Base-by-base conservation (phyloP, 2,113 vertebrate genomes). In the Eulacestoma nigropectus region DNA sequence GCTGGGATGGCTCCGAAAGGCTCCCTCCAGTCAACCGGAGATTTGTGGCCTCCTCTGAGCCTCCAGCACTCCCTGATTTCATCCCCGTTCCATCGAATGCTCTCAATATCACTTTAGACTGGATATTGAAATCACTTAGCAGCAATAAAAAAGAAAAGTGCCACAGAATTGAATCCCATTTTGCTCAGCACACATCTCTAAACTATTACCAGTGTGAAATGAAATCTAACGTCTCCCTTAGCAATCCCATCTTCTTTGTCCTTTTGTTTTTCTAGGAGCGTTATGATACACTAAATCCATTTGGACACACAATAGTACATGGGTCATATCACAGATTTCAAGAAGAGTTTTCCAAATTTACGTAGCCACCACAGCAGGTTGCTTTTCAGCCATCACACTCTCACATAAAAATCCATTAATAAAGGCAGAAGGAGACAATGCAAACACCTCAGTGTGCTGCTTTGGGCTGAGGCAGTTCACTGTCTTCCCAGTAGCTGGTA, bases 141-240 rank as follows among this genome's bases (percentile, higher is more conserved):
- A 77, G 95, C 88, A 94, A 94, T 96, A 96, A 96, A 93, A 91
- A 65, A 94, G 84, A 93, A 37, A 68, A 92, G 85, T 46, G 79
- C 76, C 72, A 33, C 83, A 95, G 87, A 96, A 94, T 67, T 94
- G 81, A 95, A 96, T 94, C 87, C 55, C 82, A 63, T 92, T 96
- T 96, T 88, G 72, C 85, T 92, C 92, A 52, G 87, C 73, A 89
- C 90, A 87, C 76, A 67, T 74, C 79, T 93, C 90, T 88, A 68
- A 95, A 95, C 86, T 87, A 93, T 92, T 95, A 96, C 87, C 95
- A 94, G 60, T 74, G 93, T 95, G 90, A 97, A 96, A 96, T 94
- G 93, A 94, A 93, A 96, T 96, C 82, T 95, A 95, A 95, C 86
- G 68, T 74, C 92, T 96, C 90, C 90, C 93, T 88, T 35, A 94